Evolutionary conservation across 2,113 vertebrate species (phyloP).

Genomic region (Colossoma macropomum): DNA sequence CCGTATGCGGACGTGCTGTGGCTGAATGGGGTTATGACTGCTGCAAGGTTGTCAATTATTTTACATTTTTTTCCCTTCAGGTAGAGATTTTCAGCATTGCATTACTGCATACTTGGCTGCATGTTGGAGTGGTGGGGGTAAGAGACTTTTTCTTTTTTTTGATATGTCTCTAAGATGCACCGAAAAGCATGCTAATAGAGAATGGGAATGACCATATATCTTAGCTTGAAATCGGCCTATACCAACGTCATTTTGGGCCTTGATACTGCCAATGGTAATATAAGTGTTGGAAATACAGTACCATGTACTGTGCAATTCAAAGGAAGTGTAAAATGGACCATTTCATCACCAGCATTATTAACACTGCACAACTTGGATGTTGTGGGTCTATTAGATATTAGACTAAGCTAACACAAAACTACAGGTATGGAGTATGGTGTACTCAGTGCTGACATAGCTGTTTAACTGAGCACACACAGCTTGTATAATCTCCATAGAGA

Average conservation of each 20-base stretch:
- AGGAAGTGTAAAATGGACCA: background rate
- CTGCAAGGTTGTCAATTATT: slow-evolving; percentile 39
- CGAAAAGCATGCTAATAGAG: slow-evolving; percentile 5
- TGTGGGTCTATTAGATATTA: too few species aligned
- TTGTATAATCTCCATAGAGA: background rate
- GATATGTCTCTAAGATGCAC: background rate
- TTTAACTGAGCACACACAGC: background rate
- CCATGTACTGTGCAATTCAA: background rate
- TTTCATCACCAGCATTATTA: background rate
- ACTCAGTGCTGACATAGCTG: background rate
- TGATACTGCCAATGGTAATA: background rate
- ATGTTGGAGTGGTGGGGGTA: background rate
- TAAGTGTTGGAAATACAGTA: background rate
- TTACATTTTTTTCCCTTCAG: slow-evolving; percentile 40
- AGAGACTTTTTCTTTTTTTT: background rate
- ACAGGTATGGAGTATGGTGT: too few species aligned
- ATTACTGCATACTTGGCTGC: slow-evolving; percentile 43
- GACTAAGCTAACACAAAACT: too few species aligned
- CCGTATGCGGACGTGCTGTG: slow-evolving; percentile 31
- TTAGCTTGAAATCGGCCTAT: background rate
- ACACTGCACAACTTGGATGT: background rate
- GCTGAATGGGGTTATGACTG: slow-evolving; percentile 47
- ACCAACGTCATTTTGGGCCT: background rate
- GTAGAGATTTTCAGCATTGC: slow-evolving; percentile 43
- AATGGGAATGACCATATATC: background rate